Evolutionary conservation across 2,797 vertebrate genomes (phyloP), one percentile per base, ranked within the genome.

Genomic region (Hirundo rustica): DNA sequence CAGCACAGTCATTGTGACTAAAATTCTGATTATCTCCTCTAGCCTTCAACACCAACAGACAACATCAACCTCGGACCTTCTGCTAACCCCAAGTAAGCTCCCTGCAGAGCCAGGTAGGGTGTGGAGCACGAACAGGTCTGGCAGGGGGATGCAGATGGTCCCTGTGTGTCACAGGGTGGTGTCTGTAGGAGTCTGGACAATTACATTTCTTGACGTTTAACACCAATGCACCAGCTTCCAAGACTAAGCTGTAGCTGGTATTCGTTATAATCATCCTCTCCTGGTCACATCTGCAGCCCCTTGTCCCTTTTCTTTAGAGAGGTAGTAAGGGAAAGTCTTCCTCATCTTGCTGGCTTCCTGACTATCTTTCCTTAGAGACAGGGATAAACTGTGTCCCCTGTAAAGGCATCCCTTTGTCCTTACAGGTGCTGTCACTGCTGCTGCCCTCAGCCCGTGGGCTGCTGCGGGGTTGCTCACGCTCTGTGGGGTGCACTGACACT

Each of bases 61-160:
- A 99, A 98, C 71, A 99, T 99, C 98, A 99, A 99, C 97, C 98
- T 99, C 27, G 99, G 99, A 88, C 99, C 99, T 83, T 99, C 99
- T 50, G 99, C 98, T 82, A 99, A 99, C 96, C 99, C 99, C 93
- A 98, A 99, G 99, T 99, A 97, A 99, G 99, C 98, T 85, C 30
- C 32, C 64, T 91, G 76, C 45, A 79, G 44, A 85, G 76, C 68
- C 54, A 72, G 87, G 89, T 85, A 82, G 91, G 68, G 64, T 77
- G 71, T 36, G 70, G 65, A 58, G 65, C 3, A 4, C 21, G 40
- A 40, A 53, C 53, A 47, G 65, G 10, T 66, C 13, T 75, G 79
- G 34, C 44, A 55, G 60, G 47, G 42, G 42, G 64, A 57, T 47
- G 40, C 30, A 71, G 65, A 5, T 34, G 32, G 11, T 54, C 29